phyloP scores from a whole-genome alignment of 2,113 vertebrate species.

The Fulmarus glacialis region DNA sequence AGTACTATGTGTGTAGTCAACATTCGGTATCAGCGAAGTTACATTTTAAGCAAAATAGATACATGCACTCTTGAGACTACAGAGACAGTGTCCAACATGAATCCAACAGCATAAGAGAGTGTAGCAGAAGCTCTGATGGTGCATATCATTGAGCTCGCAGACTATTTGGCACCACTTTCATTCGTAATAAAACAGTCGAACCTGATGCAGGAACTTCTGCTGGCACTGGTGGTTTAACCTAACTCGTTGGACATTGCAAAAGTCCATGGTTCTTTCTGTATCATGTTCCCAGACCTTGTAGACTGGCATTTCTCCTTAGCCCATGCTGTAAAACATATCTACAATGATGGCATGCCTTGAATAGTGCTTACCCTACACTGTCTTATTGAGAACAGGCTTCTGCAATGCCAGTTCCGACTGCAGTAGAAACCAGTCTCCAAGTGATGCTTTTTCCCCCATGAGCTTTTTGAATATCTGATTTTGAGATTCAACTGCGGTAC shows the following conservation, averaged over 20 bases:
- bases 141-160: background rate
- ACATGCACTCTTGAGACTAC: background rate
- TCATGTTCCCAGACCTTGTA: background rate
- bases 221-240: background rate
- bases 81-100: background rate
- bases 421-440: background rate
- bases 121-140: background rate
- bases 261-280: background rate
- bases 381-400: background rate
- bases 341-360: background rate
- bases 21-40: background rate
- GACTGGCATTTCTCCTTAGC: background rate
- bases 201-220: background rate
- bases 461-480: background rate
- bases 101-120: background rate
- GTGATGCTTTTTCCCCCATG: fast-evolving
- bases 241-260: background rate
- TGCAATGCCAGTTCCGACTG: background rate
- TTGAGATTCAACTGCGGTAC: background rate
- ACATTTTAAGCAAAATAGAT: background rate
- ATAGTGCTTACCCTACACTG: background rate
- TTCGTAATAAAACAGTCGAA: background rate
- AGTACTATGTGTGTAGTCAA: background rate
- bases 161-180: background rate
- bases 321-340: background rate